A percentile compares a stretch with the other conserved stretches of the same genome.
phyloP scores from a whole-genome alignment of 2,797 vertebrate genomes.

The Petrocephalus sullivani region DNA sequence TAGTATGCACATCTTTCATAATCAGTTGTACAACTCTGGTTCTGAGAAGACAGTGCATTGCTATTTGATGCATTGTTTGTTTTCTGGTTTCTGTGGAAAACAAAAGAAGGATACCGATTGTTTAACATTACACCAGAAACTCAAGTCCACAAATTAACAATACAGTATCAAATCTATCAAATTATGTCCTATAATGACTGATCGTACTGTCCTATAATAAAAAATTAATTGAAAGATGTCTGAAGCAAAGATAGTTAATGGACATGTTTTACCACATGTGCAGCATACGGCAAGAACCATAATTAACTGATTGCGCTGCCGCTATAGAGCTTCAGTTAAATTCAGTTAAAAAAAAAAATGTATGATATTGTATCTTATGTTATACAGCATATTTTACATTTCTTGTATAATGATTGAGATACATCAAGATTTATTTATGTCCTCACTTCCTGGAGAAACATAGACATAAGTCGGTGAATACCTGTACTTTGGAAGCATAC shows the following conservation, averaged over 20 bases:
- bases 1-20: constrained; percentile 25
- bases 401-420: neutral
- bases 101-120: constrained; percentile 34
- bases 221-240: no score
- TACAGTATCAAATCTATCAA: constrained; percentile 6
- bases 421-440: neutral
- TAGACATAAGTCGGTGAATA: neutral
- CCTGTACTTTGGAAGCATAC: no score
- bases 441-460: neutral
- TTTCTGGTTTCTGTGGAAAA: constrained; percentile 33
- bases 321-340: no score
- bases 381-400: neutral
- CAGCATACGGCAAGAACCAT: no score
- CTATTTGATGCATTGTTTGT: constrained; percentile 37
- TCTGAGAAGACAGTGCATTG: constrained; percentile 38
- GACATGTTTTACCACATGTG: no score
- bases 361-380: no score
- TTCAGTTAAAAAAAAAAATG: no score
- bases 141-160: constrained; percentile 31
- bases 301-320: no score
- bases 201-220: no score
- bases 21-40: constrained; percentile 22
- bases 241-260: no score
- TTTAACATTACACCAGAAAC: constrained; percentile 23
- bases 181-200: no score